These are phyloP conservation scores for Aplocera efformata DNA, from an alignment of 2,888 invertebrate genomes.

Conservation along the genomic window DNA sequence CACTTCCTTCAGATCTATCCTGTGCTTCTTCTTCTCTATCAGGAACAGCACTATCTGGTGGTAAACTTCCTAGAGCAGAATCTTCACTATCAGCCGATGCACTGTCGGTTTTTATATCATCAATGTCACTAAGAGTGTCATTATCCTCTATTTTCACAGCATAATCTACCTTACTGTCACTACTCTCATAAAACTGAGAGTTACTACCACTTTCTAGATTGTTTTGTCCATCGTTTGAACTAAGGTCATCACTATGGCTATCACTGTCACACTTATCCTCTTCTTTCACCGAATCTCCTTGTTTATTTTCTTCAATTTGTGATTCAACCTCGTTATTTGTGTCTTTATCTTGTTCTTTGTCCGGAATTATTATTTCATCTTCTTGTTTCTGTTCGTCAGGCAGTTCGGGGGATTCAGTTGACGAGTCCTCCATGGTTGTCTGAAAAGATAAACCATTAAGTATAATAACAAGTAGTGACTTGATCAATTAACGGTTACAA, in stretches of 20 bases:
- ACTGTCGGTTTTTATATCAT: conserved; percentile 75
- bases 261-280: conserved; percentile 70
- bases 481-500: background rate
- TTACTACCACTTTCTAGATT: conserved; percentile 57
- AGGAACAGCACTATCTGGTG: conserved; percentile 63
- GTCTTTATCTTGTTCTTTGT: conserved; percentile 25
- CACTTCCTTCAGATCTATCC: conserved; percentile 89
- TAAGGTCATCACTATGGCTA: conserved; percentile 65
- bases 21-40: conserved; percentile 82
- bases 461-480: conserved; percentile 5
- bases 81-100: conserved; percentile 82
- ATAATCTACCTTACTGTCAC: conserved; percentile 74
- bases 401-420: conserved; percentile 22
- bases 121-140: conserved; percentile 76
- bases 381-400: conserved; percentile 23
- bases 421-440: conserved; percentile 49
- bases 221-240: conserved; percentile 66
- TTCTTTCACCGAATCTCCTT: conserved; percentile 50
- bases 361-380: conserved; percentile 25
- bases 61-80: conserved; percentile 82
- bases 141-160: conserved; percentile 74
- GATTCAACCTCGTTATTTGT: conserved; percentile 1
- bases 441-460: conserved; percentile 37
- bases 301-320: conserved; percentile 29
- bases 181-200: conserved; percentile 77